Evolutionary conservation across 2,888 invertebrate genomes (phyloP).

Genomic region (Eristalis tenax): DNA sequence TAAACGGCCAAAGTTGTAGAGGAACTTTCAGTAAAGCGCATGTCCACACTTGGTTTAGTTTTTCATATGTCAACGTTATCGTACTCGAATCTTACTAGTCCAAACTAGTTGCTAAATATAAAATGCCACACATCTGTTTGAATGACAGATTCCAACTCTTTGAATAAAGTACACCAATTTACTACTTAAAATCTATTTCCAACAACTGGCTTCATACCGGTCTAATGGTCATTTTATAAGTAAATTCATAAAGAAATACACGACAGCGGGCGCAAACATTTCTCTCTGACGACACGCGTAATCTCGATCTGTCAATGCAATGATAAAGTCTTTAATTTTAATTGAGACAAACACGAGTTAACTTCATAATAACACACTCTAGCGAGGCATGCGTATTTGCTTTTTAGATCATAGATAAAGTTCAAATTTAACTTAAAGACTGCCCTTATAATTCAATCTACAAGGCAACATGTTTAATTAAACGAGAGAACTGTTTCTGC

Average conservation of each 20-base stretch:
- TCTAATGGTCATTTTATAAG: background rate
- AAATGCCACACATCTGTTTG: too few species aligned
- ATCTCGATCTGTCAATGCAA: background rate
- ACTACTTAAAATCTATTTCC: too few species aligned
- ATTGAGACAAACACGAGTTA: conserved; percentile 1
- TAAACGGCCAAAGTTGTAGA: too few species aligned
- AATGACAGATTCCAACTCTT: too few species aligned
- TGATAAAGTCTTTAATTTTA: background rate
- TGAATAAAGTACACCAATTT: too few species aligned
- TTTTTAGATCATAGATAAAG: conserved; percentile 25
- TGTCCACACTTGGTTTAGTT: too few species aligned
- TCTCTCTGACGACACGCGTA: background rate
- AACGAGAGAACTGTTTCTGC: conserved; percentile 1
- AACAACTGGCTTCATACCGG: too few species aligned
- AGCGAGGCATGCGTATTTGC: background rate
- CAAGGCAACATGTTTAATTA: background rate
- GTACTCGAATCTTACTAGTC: too few species aligned
- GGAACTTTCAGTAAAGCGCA: too few species aligned
- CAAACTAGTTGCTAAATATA: too few species aligned
- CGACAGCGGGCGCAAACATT: background rate
- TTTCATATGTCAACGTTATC: too few species aligned
- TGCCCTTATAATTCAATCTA: conserved; percentile 12
- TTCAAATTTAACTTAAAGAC: conserved; percentile 11
- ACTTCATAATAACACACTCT: background rate
- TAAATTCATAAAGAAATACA: background rate